Conservation (phyloP, 2,113 vertebrate species). For the Silurus glanis region DNA sequence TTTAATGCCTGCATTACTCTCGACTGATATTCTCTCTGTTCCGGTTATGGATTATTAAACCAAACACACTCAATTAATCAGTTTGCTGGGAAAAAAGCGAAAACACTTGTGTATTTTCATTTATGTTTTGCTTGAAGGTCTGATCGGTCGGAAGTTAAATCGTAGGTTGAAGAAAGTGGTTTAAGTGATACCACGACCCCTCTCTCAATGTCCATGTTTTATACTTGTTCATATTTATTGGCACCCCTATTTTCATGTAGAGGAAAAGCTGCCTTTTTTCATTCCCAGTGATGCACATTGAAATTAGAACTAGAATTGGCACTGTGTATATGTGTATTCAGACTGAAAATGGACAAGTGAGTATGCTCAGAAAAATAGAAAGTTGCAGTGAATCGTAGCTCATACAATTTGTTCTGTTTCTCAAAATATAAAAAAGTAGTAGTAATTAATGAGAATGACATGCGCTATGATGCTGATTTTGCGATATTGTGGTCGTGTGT, state of each 20-base stretch:
- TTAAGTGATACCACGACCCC: neutral
- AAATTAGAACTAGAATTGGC: neutral
- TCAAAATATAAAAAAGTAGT: no score
- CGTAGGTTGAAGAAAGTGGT: neutral
- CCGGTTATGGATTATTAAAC: slow-evolving; percentile 25
- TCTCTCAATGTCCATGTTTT: slow-evolving; percentile 35
- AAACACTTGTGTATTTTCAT: neutral
- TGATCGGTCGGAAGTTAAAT: slow-evolving; percentile 18
- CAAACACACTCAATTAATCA: slow-evolving; percentile 17
- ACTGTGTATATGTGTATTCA: neutral
- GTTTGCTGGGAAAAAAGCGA: neutral
- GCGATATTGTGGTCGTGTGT: neutral
- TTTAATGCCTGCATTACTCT: slow-evolving; percentile 6
- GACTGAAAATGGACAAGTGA: neutral
- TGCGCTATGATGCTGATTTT: neutral
- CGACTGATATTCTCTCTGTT: neutral
- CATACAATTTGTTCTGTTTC: no score
- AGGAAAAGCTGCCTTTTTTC: neutral
- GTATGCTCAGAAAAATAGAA: no score
- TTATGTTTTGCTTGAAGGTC: neutral
- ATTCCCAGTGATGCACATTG: neutral
- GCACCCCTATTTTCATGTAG: neutral
- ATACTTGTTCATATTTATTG: slow-evolving; percentile 35
- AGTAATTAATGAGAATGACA: neutral
- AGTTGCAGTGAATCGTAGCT: no score